phyloP scores from a whole-genome alignment of 2,888 invertebrate genomes.

The Oscheius sp. region DNA sequence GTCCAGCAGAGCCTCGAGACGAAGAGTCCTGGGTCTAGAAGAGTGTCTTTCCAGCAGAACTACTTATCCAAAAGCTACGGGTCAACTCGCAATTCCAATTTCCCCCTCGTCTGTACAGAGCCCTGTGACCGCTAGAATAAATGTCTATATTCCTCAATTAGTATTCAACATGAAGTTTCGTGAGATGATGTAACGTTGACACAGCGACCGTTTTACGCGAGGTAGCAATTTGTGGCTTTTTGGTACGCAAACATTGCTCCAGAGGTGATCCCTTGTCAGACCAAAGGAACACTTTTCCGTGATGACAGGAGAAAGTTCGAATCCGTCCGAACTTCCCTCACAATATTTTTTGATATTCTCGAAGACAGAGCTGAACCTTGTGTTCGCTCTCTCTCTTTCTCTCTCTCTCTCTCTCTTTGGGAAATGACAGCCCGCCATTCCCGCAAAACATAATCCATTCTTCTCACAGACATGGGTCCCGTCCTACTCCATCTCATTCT shows the following conservation, averaged over 20 bases:
- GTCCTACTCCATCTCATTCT: slow-evolving; percentile 5
- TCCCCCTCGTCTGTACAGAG: slow-evolving; percentile 2
- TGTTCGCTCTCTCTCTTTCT: neutral
- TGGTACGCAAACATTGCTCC: neutral
- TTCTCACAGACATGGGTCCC: slow-evolving; percentile 6
- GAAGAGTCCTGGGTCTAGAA: slow-evolving; percentile 31
- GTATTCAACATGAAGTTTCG: neutral
- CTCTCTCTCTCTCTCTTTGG: neutral
- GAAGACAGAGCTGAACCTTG: too few species aligned
- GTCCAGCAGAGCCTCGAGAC: slow-evolving; percentile 1
- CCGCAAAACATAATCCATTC: neutral
- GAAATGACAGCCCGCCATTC: neutral
- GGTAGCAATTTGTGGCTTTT: neutral
- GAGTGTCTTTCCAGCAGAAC: neutral
- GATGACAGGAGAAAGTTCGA: too few species aligned
- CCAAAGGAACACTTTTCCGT: neutral
- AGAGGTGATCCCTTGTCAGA: neutral
- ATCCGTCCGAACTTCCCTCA: too few species aligned
- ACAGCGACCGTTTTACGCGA: slow-evolving; percentile 1
- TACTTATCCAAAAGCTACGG: slow-evolving; percentile 12
- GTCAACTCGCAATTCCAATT: slow-evolving; percentile 14
- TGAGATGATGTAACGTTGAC: slow-evolving; percentile 32
- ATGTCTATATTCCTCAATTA: neutral
- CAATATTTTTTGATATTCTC: too few species aligned
- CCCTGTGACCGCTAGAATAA: slow-evolving; percentile 19